Percentiles rank a stretch among this genome's conserved stretches.
phyloP scores from a whole-genome alignment of 2,888 invertebrate species.

The Trachelus iudaicus region DNA sequence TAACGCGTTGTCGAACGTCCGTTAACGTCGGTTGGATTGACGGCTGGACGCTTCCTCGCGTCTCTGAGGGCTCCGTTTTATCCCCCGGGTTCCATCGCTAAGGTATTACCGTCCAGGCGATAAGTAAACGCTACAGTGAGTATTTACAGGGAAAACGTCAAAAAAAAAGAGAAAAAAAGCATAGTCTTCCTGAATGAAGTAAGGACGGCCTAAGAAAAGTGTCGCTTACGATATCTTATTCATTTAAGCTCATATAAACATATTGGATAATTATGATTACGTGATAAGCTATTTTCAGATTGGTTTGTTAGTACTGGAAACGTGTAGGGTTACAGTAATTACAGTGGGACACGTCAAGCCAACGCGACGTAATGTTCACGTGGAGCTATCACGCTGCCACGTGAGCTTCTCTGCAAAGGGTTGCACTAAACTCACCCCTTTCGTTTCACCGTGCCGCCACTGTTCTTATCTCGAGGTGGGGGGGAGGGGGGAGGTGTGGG shows the following conservation, averaged over 20 bases:
- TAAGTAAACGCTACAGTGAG: neutral
- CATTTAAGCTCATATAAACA: neutral
- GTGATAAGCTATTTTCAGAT: slow-evolving; percentile 16
- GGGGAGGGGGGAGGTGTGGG: too few relatives aligned
- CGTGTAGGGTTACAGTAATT: neutral
- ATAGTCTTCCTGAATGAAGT: neutral
- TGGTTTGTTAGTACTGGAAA: slow-evolving; percentile 22
- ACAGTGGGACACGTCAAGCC: neutral
- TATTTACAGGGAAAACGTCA: neutral
- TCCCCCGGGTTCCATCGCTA: slow-evolving; percentile 12
- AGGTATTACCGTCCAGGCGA: neutral
- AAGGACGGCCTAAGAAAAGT: neutral
- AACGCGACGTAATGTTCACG: slow-evolving; percentile 21
- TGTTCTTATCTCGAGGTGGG: neutral
- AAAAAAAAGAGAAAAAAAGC: neutral
- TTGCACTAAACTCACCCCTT: neutral
- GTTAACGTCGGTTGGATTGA: slow-evolving; percentile 49
- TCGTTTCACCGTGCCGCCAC: neutral
- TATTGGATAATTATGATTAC: neutral
- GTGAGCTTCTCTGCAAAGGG: slow-evolving; percentile 17
- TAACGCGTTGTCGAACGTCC: slow-evolving; percentile 59
- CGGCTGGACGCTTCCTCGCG: slow-evolving; percentile 35
- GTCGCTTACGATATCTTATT: neutral
- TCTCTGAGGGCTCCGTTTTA: slow-evolving; percentile 7
- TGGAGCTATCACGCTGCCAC: slow-evolving; percentile 29